These are phyloP conservation scores for Drosophila tani DNA, from an alignment of 1,140 invertebrate genomes.

Conservation along the genomic window DNA sequence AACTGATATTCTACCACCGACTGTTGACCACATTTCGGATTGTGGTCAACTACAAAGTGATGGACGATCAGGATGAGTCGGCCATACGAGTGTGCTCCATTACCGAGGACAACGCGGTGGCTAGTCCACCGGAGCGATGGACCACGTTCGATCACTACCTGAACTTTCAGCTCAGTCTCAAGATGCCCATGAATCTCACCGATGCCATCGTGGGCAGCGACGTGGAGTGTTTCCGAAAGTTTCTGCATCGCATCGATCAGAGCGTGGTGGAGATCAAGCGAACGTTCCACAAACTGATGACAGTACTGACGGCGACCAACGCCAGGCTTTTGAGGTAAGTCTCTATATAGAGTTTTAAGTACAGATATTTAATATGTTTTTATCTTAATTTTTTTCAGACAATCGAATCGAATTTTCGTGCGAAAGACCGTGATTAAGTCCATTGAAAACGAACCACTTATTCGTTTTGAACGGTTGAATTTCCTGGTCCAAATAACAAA, in stretches of 20 bases:
- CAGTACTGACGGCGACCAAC: conserved; percentile 2
- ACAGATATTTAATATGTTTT: background rate
- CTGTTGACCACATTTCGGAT: conserved; percentile 46
- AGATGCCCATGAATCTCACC: conserved; percentile 47
- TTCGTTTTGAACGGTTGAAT: conserved; percentile 20
- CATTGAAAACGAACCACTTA: conserved; percentile 9
- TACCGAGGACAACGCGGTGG: background rate
- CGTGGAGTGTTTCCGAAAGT: conserved; percentile 23
- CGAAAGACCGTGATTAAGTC: conserved; percentile 33
- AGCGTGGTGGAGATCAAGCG: conserved; percentile 25
- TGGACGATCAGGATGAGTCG: conserved; percentile 34
- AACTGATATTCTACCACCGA: conserved; percentile 50
- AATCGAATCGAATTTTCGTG: conserved; percentile 52
- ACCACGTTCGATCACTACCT: conserved; percentile 34
- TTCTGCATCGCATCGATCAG: conserved; percentile 42
- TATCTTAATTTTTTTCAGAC: conserved; percentile 7
- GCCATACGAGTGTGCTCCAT: conserved; percentile 41
- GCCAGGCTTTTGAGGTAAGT: conserved; percentile 48
- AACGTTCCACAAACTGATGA: conserved; percentile 20
- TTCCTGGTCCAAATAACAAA: conserved; percentile 57
- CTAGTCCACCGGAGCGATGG: conserved; percentile 9
- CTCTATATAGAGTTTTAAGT: too few species aligned
- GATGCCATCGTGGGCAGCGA: conserved; percentile 43
- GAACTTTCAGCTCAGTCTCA: conserved; percentile 62
- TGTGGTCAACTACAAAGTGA: conserved; percentile 36